Evolutionary conservation across 2,888 invertebrate genomes (phyloP).

Genomic region (Apodemia hepburni): DNA sequence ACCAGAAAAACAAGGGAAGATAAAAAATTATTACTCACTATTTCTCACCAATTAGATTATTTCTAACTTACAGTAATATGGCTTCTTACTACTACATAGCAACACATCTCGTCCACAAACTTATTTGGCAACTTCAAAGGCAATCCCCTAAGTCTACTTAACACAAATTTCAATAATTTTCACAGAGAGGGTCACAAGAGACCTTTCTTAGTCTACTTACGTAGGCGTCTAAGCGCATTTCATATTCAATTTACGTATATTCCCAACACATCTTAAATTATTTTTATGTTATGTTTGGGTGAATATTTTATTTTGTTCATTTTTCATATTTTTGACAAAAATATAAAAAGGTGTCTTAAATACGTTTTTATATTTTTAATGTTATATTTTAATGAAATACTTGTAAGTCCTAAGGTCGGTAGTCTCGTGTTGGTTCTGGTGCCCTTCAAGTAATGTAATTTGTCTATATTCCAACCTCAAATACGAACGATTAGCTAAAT

Average conservation of each 20-base stretch:
- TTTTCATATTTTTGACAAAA: too few species aligned
- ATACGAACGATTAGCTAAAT: too few species aligned
- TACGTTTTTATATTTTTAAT: too few species aligned
- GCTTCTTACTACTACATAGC: background rate
- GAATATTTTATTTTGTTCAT: too few species aligned
- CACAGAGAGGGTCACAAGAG: conserved; percentile 65
- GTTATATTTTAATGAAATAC: too few species aligned
- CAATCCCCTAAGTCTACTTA: conserved; percentile 68
- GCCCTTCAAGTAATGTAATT: too few species aligned
- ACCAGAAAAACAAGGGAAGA: too few species aligned
- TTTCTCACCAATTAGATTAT: conserved; percentile 1
- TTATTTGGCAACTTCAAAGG: conserved; percentile 63
- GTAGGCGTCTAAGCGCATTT: conserved; percentile 1
- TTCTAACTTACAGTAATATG: conserved; percentile 15
- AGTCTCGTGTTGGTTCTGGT: too few species aligned
- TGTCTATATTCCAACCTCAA: too few species aligned
- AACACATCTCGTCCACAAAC: conserved; percentile 49
- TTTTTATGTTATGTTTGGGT: background rate
- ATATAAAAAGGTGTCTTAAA: too few species aligned
- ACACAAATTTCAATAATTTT: conserved; percentile 75
- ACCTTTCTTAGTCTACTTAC: conserved; percentile 40
- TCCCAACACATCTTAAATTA: background rate
- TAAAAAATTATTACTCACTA: background rate
- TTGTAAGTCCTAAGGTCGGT: too few species aligned
- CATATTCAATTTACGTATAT: background rate